Percentiles rank a stretch among this genome's conserved stretches.
Conservation (phyloP, 2,888 invertebrate species). For the Choristoneura rosaceana region DNA sequence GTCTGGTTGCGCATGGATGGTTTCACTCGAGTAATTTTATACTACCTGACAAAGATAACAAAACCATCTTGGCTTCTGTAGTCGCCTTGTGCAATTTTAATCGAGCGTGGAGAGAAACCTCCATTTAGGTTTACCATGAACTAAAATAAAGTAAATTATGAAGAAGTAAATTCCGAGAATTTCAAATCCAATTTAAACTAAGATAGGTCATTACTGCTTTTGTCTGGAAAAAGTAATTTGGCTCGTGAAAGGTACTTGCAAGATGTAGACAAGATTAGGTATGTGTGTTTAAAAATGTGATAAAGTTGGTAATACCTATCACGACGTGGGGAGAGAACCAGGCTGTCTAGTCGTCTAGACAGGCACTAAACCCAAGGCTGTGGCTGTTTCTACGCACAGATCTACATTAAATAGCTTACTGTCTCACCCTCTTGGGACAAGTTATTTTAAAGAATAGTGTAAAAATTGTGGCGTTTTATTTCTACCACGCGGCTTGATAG, state of each 20-base stretch:
- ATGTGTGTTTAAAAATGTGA: slow-evolving; percentile 25
- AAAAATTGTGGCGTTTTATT: neutral
- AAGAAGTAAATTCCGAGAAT: neutral
- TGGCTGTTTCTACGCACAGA: slow-evolving; percentile 42
- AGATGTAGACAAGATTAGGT: slow-evolving; percentile 6
- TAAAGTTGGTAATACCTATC: slow-evolving; percentile 14
- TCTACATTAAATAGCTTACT: slow-evolving; percentile 42
- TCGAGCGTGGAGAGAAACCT: neutral
- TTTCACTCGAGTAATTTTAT: slow-evolving; percentile 22
- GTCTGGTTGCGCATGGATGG: slow-evolving; percentile 27
- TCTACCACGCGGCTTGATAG: neutral
- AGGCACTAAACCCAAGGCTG: slow-evolving; percentile 52
- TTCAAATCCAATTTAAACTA: neutral
- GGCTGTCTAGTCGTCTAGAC: slow-evolving; percentile 53
- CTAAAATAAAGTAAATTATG: neutral
- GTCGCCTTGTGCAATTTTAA: slow-evolving; percentile 33
- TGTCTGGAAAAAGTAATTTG: neutral
- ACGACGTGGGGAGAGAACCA: slow-evolving; percentile 32
- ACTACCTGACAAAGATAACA: slow-evolving; percentile 30
- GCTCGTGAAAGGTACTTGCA: slow-evolving; percentile 3
- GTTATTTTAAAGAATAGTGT: slow-evolving; percentile 19
- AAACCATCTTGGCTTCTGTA: slow-evolving; percentile 26
- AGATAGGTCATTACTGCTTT: neutral
- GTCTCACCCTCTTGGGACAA: slow-evolving; percentile 28
- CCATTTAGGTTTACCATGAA: neutral